Percentiles rank a stretch among this genome's conserved stretches.
Conservation (phyloP, 1,140 invertebrate genomes). For the Philotrypesis tridentata region DNA sequence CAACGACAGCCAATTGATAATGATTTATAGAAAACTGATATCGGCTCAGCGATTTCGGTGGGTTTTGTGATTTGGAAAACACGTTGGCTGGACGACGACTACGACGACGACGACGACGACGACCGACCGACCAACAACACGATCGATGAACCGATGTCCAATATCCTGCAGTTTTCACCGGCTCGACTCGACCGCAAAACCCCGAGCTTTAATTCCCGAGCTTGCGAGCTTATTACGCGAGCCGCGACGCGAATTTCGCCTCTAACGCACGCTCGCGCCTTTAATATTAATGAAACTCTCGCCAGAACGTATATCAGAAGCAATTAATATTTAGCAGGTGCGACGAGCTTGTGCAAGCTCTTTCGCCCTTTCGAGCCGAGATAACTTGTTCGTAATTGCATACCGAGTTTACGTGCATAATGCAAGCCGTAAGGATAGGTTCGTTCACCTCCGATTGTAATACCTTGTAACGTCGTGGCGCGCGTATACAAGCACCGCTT, state of each 20-base stretch:
- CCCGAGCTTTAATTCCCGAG: constrained; percentile 1
- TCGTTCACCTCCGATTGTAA: background rate
- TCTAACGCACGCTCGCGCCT: background rate
- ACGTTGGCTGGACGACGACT: background rate
- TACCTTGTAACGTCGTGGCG: background rate
- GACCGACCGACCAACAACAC: constrained; percentile 28
- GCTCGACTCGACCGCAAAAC: constrained; percentile 20
- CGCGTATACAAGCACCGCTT: background rate
- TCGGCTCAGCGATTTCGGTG: constrained; percentile 48
- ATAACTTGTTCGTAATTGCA: background rate
- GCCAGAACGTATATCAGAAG: background rate
- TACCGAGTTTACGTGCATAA: background rate
- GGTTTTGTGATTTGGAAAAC: constrained; percentile 62
- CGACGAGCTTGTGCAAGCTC: background rate
- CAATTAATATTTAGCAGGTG: background rate
- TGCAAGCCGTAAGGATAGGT: background rate
- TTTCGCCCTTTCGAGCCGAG: background rate
- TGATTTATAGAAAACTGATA: constrained; percentile 59
- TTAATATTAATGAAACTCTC: background rate
- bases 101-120: background rate
- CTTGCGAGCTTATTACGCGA: background rate
- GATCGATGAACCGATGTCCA: constrained; percentile 51
- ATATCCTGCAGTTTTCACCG: constrained; percentile 22
- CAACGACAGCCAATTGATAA: constrained; percentile 60
- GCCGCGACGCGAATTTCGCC: background rate